Conservation (phyloP, 2,888 invertebrate species). For the Polymixis flavicincta region DNA sequence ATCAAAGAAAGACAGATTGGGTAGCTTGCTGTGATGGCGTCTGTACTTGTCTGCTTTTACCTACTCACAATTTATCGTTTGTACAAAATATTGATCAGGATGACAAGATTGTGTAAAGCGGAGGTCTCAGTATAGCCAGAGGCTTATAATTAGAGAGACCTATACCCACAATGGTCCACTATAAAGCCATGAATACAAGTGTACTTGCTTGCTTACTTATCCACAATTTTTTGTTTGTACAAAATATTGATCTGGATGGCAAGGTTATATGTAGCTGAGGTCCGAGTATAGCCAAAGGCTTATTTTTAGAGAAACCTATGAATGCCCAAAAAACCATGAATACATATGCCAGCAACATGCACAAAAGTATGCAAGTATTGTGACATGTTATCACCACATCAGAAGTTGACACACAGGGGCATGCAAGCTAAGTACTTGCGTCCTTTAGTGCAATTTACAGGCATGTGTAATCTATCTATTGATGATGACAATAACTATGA, state of each 20-base stretch:
- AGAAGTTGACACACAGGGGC: neutral
- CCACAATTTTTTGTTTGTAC: no score
- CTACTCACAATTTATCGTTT: no score
- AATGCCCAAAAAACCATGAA: neutral
- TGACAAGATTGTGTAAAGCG: neutral
- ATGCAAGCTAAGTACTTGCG: neutral
- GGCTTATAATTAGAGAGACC: neutral
- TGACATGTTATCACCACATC: neutral
- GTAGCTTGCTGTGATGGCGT: no score
- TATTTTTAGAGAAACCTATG: neutral
- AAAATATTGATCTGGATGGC: no score
- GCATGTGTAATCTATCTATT: neutral
- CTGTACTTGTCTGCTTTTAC: no score
- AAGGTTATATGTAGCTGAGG: neutral
- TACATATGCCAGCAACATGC: neutral
- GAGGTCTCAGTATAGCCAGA: no score
- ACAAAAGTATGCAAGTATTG: neutral
- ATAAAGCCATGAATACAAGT: neutral
- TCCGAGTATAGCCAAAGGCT: neutral
- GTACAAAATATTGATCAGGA: no score
- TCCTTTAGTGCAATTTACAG: neutral
- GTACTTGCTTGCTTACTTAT: neutral
- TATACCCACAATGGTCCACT: no score
- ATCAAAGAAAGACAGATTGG: no score
- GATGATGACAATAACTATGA: neutral